Evolutionary conservation across 2,797 vertebrate genomes (phyloP), one percentile per base, ranked within the genome.

Genomic region (Diplodus sargus): DNA sequence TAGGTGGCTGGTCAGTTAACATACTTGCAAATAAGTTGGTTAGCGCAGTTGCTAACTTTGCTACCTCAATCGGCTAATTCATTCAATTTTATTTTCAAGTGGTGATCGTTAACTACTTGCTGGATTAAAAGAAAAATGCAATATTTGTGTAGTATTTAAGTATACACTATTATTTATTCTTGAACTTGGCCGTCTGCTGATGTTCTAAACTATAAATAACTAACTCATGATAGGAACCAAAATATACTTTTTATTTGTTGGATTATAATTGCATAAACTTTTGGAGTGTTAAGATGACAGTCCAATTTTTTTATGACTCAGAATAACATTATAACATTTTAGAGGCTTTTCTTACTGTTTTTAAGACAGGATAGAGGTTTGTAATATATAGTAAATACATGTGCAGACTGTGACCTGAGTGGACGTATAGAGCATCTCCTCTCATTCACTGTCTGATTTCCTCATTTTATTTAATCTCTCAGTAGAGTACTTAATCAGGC

Each of bases 401-500:
- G 20, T 51, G 15, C 2, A 30, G 12, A 54, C 34, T 48, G 1
- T 60, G 54, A 64, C 23, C 34, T 58, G 6, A n/a, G 1, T 15
- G 18, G 65, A 79, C 60, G 63, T 14, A 39, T 2, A 57, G 18
- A 60, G 15, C 12, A 13, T 48, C 30, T 67, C 28, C 18, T 51
- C 49, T 71, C 45, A n/a, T 39, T 59, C 22, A 66, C 11, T 64
- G 12, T 45, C 5, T 58, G 74, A 72, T 54, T 67, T 73, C 22
- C 18, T 63, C 7, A 0, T 42, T 68, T 74, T 15, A 52, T 73
- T 74, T 53, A 13, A 54, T 65, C 52, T 65, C 42, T 72, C 20
- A 45, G 23, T 23, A 30, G 30, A 47, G 22, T 59, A 14, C 4
- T 34, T 76, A 80, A 87, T 79, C 78, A 77, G 66, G 9, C 52